These are phyloP conservation scores for Drosophila acutilabella DNA, from an alignment of 2,888 invertebrate species.

Conservation along the genomic window DNA sequence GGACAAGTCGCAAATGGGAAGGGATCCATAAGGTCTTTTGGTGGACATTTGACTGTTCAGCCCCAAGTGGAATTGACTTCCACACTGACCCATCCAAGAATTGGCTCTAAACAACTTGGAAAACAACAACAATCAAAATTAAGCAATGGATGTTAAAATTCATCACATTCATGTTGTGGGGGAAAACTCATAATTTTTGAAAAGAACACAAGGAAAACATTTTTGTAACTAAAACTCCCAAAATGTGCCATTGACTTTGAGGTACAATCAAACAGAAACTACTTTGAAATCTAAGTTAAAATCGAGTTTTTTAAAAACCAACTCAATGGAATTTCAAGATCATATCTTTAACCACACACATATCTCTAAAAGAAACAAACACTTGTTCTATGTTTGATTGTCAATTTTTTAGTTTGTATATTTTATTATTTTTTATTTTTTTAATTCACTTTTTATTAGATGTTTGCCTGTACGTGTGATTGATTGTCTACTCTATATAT, in stretches of 20 bases:
- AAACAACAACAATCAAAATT: neutral
- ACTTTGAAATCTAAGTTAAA: conserved; percentile 62
- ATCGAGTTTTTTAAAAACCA: conserved; percentile 53
- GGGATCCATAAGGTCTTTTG: neutral
- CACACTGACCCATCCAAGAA: conserved; percentile 29
- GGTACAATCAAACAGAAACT: conserved; percentile 71
- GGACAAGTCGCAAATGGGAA: conserved; percentile 13
- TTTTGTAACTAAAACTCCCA: conserved; percentile 42
- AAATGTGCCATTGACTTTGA: conserved; percentile 58
- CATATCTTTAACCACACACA: conserved; percentile 35
- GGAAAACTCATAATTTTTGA: conserved; percentile 27
- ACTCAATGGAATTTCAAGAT: conserved; percentile 53
- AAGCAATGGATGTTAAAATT: neutral
- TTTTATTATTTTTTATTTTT: conserved; percentile 42
- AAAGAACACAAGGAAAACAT: conserved; percentile 16
- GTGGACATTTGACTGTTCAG: conserved; percentile 7
- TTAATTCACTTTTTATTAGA: conserved; percentile 29
- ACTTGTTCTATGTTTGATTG: conserved; percentile 64
- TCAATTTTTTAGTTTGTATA: conserved; percentile 7
- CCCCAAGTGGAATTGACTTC: conserved; percentile 41
- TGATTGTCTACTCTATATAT: conserved; percentile 66
- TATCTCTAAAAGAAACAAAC: conserved; percentile 27
- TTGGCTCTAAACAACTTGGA: conserved; percentile 19
- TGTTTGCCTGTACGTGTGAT: conserved; percentile 62
- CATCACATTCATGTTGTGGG: neutral